phyloP scores from a whole-genome alignment of 2,888 invertebrate genomes.

The Anaspis maculata region DNA sequence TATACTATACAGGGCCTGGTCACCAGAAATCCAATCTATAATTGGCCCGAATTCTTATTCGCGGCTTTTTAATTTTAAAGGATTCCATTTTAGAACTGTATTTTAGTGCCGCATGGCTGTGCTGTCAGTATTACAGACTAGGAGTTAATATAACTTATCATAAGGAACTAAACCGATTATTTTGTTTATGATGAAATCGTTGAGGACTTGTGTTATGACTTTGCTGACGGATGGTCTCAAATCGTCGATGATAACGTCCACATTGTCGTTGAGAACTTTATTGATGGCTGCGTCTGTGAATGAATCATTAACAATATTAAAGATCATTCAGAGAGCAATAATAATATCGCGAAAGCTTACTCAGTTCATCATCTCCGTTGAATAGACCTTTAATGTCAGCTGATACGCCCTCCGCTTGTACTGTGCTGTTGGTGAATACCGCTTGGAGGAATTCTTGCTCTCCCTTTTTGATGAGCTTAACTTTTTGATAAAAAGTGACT shows the following conservation, averaged over 20 bases:
- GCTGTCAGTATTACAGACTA: too few relatives aligned
- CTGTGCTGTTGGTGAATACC: constrained; percentile 22
- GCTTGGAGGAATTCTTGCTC: constrained; percentile 22
- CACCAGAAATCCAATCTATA: too few relatives aligned
- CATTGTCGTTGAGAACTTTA: constrained; percentile 36
- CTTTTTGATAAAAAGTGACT: constrained; percentile 23
- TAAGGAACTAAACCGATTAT: constrained; percentile 24
- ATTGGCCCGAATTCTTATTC: too few relatives aligned
- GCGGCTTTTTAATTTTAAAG: too few relatives aligned
- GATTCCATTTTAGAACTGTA: too few relatives aligned
- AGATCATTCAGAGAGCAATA: constrained; percentile 3
- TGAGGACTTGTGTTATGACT: constrained; percentile 22
- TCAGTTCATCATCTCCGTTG: constrained; percentile 23
- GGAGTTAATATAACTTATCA: constrained; percentile 23
- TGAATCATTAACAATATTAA: neutral
- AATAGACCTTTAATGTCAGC: constrained; percentile 28
- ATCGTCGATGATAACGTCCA: constrained; percentile 34
- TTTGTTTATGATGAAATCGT: constrained; percentile 22
- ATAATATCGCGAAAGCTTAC: too few relatives aligned
- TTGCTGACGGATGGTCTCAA: constrained; percentile 33
- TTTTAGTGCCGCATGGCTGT: too few relatives aligned
- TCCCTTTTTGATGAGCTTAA: constrained; percentile 17
- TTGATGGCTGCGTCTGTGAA: constrained; percentile 32
- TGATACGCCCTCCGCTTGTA: constrained; percentile 23
- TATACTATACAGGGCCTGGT: too few relatives aligned